Base-by-base conservation (phyloP, 64 coral and sea anemone species). In the Acropora tenuis region DNA sequence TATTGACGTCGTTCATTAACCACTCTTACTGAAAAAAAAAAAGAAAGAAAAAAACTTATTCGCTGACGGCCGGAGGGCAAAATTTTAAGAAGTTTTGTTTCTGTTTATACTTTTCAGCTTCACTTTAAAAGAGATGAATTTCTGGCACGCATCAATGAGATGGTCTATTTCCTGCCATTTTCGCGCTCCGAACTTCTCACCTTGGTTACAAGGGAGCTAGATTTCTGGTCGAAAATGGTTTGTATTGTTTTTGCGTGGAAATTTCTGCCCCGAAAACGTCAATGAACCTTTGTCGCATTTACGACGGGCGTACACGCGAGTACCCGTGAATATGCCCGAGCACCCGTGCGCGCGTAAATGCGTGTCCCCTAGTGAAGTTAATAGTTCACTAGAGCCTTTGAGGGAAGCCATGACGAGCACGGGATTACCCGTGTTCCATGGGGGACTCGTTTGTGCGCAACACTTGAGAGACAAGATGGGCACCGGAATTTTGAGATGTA, bases 131-230 rank as follows among this genome's bases (percentile, higher is more conserved):
- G 96, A 52, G 96, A 98, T 79, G 96, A 98, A 20, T 98, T 98
- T 80, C 93, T 98, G 75, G 96, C 93, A 43, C 81, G 96, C n/a
- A 95, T 98, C 48, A 98, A 98, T 44, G 96, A 98, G 52, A 98
- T 98, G 76, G 96, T 98, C 3, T 98, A 98, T 57, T 98, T 98
- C 69, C 86, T 98, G 40, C 96, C 96, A 13, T 98, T 98, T 78
- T 98, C 96, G 43, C 93, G 93, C 6, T 87, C 93, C 40, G 96
- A 98, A 50, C 87, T 98, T 7, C 47, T 98, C 4, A 94, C 92
- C 72, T 65, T 98, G 57, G 96, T 98, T 12, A 87, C 93, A 74
- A 80, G 87, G 66, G 93, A 98, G 78, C 75, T 98, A 7, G 50
- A 95, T 44, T 90, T 92, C 76, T 95, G 93, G 93, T 89, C 90